Base-by-base conservation (phyloP, 30 jellyfish, hydroid and myxozoan species). In the Sanderia malayensis region DNA sequence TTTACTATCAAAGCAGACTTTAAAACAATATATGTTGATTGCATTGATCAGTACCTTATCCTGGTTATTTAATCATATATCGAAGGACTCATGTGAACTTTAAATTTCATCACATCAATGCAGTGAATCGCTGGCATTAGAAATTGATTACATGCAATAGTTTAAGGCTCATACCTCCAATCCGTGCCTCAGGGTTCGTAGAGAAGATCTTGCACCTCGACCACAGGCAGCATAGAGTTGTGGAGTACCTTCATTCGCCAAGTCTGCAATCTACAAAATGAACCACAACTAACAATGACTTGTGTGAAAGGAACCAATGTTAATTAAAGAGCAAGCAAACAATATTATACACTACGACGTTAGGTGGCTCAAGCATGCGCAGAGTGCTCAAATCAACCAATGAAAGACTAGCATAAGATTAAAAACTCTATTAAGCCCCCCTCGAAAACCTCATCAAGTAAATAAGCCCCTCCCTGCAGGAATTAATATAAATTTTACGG, bases 191-290 rank as follows among this genome's bases (percentile, higher is more conserved):
- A 93, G 71, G 20, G 86, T 95, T 45, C 99, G 30, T 6, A 93
- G 73, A 1, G 96, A 82, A 6, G 99, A 93, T 53, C 96, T 71
- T 27, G 95, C 94, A 9, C 96, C 99, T 68, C 99, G 66, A 29
- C 99, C 99, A 80, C 96, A 85, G 26, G 96, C 95, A 44, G 95
- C 83, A 66, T 93, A 85, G 0, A 93, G 57, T 31, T 93, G 99
- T 7, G 99, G 99, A 9, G 99, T 84, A 62, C 86, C 99, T 80
- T 93, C 96, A 60, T 93, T 85, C 10, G 96, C 90, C 62, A 93
- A 58, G 74, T 93, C 99, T 24, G 96, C 97, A 49, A 90, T 89
- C 97, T 90, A 45, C 2, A 32, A 44, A 41, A 46, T 9, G 4
- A 32, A 68, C n/a, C n/a, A n/a, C n/a, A n/a, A n/a, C n/a, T n/a